Evolutionary conservation across 2,113 vertebrate genomes (phyloP), one percentile per base, ranked within the genome.

Genomic region (Tragelaphus imberbis): DNA sequence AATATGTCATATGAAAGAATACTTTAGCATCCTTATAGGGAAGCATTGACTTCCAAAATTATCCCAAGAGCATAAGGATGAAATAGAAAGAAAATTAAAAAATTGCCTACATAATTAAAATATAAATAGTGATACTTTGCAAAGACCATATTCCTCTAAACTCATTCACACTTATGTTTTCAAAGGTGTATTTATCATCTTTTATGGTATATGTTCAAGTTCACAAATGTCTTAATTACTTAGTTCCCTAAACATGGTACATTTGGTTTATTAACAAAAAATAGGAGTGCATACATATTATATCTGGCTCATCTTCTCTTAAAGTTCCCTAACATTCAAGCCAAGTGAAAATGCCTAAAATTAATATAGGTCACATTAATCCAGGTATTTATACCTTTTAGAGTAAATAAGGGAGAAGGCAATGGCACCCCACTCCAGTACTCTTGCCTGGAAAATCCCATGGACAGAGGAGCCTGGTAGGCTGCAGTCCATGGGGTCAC

Each of bases 341-440:
- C 77, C 97, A 98, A 98, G 85, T 95, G 97, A 98, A 68, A 27
- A 93, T 93, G 53, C 98, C 97, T 95, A 97, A 98, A 81, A 77
- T 98, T 98, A 98, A 98, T 97, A 95, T 95, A 98, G 89, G 97
- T 98, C 96, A 98, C 91, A 98, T 85, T 97, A 98, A 98, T 98
- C 90, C 95, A 97, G 96, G 95, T 98, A 98, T 98, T 98, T 96
- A 81, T 33, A 81, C 98, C n/a, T 97, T 98, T 99, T 96, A 44
- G 44, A 44, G 44, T 44, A 44, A 44, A 44, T 5, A 44, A 44
- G 44, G 44, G 44, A 44, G 44, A 44, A 44, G 44, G 44, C 44
- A 44, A 44, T 44, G 44, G 44, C 44, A 44, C 44, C 44, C 44
- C 44, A 44, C 44, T 44, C 5, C 44, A 44, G 44, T 44, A 44